Percentiles rank a stretch among this genome's conserved stretches.
Conservation (phyloP, 2,113 vertebrate species). For the Paratilapia polleni region DNA sequence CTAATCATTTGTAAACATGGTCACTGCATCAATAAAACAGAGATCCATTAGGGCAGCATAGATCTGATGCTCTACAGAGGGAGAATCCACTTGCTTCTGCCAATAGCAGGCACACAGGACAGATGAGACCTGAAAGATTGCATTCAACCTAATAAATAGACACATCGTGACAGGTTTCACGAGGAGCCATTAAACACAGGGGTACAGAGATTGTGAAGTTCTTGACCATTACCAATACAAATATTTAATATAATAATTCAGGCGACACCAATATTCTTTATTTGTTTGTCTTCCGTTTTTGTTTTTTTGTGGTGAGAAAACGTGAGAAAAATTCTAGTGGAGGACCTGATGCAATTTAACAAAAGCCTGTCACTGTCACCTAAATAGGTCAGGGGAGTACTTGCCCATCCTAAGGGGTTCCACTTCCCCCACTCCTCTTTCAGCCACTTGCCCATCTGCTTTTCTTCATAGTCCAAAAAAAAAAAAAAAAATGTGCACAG, state of each 20-base stretch:
- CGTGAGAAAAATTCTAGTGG: conserved; percentile 28
- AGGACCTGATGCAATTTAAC: conserved; percentile 43
- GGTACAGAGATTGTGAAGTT: neutral
- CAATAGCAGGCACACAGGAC: neutral
- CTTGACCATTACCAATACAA: neutral
- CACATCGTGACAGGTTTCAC: conserved; percentile 5
- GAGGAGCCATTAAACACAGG: conserved; percentile 17
- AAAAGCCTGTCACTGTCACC: conserved; percentile 53
- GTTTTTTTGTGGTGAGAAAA: no score
- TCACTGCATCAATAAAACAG: conserved; percentile 50
- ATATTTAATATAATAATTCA: neutral
- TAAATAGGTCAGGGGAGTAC: conserved; percentile 77
- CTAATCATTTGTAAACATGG: conserved; percentile 65
- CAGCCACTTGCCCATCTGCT: neutral
- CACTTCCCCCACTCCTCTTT: conserved; percentile 23
- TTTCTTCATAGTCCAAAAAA: conserved; percentile 12
- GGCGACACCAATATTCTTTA: neutral
- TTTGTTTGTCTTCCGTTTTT: neutral
- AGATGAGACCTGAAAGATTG: neutral
- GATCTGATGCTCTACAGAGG: conserved; percentile 8
- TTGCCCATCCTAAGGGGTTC: conserved; percentile 61
- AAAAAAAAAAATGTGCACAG: conserved; percentile 25
- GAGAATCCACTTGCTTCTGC: neutral
- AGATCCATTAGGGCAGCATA: conserved; percentile 25
- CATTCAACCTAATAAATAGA: neutral